phyloP scores from a whole-genome alignment of 2,888 invertebrate species.

The Ophion ellenae region DNA sequence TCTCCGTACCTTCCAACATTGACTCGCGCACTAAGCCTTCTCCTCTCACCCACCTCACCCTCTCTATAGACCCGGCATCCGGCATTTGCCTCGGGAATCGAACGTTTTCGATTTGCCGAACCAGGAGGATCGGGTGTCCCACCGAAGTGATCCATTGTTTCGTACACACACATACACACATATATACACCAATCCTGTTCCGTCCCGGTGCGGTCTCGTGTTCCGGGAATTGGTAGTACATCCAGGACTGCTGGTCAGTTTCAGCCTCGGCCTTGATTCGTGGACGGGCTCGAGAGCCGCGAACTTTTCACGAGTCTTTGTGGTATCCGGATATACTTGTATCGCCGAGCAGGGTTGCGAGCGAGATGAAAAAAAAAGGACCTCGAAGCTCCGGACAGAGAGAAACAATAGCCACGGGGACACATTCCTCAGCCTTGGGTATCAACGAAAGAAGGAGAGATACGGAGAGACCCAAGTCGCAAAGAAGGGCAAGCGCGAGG shows the following conservation, averaged over 20 bases:
- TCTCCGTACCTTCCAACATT: conserved; percentile 56
- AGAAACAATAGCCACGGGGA: conserved; percentile 29
- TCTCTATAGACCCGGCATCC: conserved; percentile 34
- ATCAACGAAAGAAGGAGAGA: conserved; percentile 4
- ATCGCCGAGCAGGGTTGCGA: conserved; percentile 8
- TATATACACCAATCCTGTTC: not conserved
- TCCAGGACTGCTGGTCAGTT: conserved; percentile 51
- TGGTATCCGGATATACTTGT: not conserved
- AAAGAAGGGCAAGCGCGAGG: conserved; percentile 19
- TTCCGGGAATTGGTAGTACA: conserved; percentile 38
- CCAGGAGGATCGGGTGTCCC: conserved; percentile 71
- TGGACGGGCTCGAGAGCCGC: conserved; percentile 41
- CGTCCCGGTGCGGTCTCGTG: conserved; percentile 11
- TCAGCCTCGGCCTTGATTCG: conserved; percentile 51
- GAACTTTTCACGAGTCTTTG: conserved; percentile 58
- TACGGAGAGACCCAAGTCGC: conserved; percentile 18
- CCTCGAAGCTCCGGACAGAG: conserved; percentile 25
- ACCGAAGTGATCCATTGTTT: conserved; percentile 74
- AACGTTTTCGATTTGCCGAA: conserved; percentile 73
- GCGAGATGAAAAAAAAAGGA: conserved; percentile 12
- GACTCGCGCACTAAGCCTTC: conserved; percentile 70
- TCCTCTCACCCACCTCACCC: conserved; percentile 67
- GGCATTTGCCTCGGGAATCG: conserved; percentile 64
- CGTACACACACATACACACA: conserved; percentile 37
- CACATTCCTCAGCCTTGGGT: conserved; percentile 25